Conservation (phyloP, 2,888 invertebrate species). For the Carterocephalus palaemon region DNA sequence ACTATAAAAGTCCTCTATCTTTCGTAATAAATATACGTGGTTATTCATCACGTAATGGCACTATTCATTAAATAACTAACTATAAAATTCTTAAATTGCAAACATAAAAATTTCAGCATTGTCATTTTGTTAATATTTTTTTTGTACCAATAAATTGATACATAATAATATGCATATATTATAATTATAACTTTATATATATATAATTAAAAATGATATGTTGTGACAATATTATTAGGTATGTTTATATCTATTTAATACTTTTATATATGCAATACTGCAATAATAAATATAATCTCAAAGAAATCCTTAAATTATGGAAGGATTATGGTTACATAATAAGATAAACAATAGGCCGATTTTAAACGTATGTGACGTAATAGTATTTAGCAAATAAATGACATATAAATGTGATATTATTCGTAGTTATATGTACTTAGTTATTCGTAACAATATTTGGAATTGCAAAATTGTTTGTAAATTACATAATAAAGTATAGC, state of each 20-base stretch:
- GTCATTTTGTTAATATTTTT: too few relatives aligned
- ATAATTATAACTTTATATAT: constrained; percentile 31
- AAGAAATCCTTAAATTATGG: constrained; percentile 18
- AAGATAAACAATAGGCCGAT: constrained; percentile 21
- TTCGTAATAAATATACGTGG: too few relatives aligned
- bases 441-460: too few relatives aligned
- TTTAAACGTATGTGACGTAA: constrained; percentile 9
- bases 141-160: too few relatives aligned
- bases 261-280: constrained; percentile 1
- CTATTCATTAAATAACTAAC: too few relatives aligned
- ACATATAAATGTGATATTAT: constrained; percentile 11
- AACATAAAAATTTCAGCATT: too few relatives aligned
- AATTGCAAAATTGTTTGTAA: too few relatives aligned
- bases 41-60: too few relatives aligned
- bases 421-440: constrained; percentile 1
- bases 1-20: too few relatives aligned
- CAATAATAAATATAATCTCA: constrained; percentile 19
- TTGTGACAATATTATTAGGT: constrained; percentile 41
- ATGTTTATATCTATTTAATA: constrained; percentile 12
- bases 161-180: too few relatives aligned
- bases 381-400: constrained; percentile 10
- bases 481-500: too few relatives aligned
- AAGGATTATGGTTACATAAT: constrained; percentile 20
- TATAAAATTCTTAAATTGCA: too few relatives aligned
- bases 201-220: constrained; percentile 67